These are phyloP conservation scores for Sciurus carolinensis DNA, from an alignment of 2,797 vertebrate species.

Conservation along the genomic window DNA sequence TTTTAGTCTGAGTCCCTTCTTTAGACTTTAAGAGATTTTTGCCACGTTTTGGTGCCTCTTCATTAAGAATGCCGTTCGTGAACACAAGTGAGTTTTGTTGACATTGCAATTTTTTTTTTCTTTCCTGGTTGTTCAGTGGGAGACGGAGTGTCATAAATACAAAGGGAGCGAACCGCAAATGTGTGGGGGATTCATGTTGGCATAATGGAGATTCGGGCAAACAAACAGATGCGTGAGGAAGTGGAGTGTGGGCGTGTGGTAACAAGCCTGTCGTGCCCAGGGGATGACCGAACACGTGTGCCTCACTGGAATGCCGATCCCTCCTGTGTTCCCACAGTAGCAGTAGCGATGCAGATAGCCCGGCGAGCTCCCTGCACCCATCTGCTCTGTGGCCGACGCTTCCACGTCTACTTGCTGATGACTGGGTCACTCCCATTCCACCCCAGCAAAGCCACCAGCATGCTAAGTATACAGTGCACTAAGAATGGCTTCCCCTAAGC, in stretches of 20 bases:
- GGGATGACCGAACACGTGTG: not conserved
- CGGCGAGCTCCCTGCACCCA: accelerated
- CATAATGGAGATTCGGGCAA: not conserved
- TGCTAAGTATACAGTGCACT: not conserved
- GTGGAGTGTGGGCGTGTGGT: not conserved
- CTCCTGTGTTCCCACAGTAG: not conserved
- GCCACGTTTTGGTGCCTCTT: not conserved
- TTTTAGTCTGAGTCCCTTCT: not conserved
- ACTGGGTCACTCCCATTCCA: not conserved
- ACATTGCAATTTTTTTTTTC: not conserved
- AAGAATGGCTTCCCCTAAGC: not conserved
- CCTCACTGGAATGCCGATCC: accelerated
- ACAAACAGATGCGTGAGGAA: not conserved
- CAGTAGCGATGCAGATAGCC: not conserved
- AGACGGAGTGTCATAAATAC: not conserved
- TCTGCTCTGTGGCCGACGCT: not conserved
- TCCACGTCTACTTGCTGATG: not conserved
- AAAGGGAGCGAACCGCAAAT: not conserved
- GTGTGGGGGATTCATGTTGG: not conserved
- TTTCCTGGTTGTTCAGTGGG: conserved; percentile 20
- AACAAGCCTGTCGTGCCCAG: not conserved
- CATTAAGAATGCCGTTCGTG: not conserved
- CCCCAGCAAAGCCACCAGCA: not conserved
- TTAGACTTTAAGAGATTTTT: not conserved
- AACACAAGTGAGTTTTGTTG: conserved; percentile 60